Evolutionary conservation across 1,140 invertebrate species (phyloP).

Genomic region (Heterodera schachtii): DNA sequence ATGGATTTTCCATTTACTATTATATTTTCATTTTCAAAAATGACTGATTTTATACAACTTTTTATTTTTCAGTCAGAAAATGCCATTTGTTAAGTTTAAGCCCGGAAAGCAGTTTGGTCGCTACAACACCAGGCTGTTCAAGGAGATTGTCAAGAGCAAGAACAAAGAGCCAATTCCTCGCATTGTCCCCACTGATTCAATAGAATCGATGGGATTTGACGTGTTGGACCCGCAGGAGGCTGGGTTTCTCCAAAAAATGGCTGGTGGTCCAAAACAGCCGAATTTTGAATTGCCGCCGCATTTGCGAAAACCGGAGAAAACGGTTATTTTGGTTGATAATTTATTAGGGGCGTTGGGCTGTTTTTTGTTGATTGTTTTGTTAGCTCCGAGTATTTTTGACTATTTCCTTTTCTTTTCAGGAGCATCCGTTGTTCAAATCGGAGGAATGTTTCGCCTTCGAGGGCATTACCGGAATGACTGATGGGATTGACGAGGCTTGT

Average conservation of each 20-base stretch:
- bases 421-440: slow-evolving; percentile 53
- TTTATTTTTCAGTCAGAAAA: neutral
- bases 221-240: slow-evolving; percentile 48
- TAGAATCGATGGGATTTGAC: slow-evolving; percentile 41
- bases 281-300: slow-evolving; percentile 33
- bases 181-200: slow-evolving; percentile 44
- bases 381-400: no score
- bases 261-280: slow-evolving; percentile 8
- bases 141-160: slow-evolving; percentile 37
- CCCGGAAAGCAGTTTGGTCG: slow-evolving; percentile 30
- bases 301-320: slow-evolving; percentile 25
- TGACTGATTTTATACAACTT: no score
- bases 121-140: slow-evolving; percentile 53
- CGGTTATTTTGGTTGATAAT: no score
- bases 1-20: no score
- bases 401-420: slow-evolving; percentile 43
- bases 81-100: slow-evolving; percentile 33
- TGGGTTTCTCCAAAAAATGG: slow-evolving; percentile 42
- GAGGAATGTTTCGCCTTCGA: slow-evolving; percentile 48
- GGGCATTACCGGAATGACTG: slow-evolving; percentile 40
- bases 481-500: slow-evolving; percentile 59
- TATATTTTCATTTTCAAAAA: no score
- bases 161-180: slow-evolving; percentile 39
- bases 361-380: no score
- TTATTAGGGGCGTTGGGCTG: no score